A percentile compares a stretch with the other conserved stretches of the same genome.
These are phyloP conservation scores for Megaptera novaeangliae DNA, from an alignment of 2,113 vertebrate genomes.

Conservation along the genomic window DNA sequence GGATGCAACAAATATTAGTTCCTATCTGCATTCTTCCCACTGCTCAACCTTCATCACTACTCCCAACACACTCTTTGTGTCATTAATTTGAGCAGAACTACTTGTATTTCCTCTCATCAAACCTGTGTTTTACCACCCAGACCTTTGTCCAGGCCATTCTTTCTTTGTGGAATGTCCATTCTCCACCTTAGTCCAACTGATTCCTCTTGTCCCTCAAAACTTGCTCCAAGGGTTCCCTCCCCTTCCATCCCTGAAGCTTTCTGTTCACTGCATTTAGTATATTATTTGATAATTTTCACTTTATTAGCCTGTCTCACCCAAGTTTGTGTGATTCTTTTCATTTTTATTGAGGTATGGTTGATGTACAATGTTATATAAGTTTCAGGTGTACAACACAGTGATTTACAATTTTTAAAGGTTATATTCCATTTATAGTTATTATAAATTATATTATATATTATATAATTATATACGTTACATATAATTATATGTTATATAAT, in stretches of 20 bases:
- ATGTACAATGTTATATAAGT: neutral
- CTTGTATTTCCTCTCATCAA: neutral
- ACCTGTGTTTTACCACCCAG: neutral
- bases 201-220: neutral
- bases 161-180: neutral
- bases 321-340: neutral
- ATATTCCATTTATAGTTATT: neutral
- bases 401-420: neutral
- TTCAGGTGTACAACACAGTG: neutral
- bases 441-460: neutral
- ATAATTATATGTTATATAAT: too few relatives aligned
- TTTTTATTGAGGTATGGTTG: neutral
- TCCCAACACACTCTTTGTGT: neutral
- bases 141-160: neutral
- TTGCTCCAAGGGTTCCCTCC: neutral
- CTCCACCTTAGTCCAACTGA: neutral
- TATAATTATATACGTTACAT: too few relatives aligned
- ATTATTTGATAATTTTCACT: neutral
- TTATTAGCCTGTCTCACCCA: constrained; percentile 7
- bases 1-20: neutral
- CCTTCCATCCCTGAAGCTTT: neutral
- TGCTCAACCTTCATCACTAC: neutral
- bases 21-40: neutral
- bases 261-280: neutral
- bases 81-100: neutral